phyloP scores from a whole-genome alignment of 2,113 vertebrate genomes.

The Cathartes aura region DNA sequence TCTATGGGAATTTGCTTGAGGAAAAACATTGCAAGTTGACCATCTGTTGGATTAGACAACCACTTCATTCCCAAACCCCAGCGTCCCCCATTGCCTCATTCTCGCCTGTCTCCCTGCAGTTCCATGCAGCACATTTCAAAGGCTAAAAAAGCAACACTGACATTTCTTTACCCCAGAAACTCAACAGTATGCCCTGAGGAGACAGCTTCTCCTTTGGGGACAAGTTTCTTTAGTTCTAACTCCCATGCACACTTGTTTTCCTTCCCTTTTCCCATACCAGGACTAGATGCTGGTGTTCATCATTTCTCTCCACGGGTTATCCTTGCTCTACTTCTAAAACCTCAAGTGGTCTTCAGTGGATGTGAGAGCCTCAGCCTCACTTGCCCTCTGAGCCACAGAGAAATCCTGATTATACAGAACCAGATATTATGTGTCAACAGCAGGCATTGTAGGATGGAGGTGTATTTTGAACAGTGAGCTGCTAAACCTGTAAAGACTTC shows the following conservation, averaged over 20 bases:
- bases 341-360: background rate
- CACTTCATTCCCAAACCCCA: background rate
- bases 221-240: background rate
- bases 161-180: background rate
- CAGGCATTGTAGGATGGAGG: background rate
- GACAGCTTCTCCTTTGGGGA: background rate
- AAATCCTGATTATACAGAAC: conserved; percentile 44
- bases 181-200: background rate
- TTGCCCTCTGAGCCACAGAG: conserved; percentile 41
- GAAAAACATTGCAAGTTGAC: background rate
- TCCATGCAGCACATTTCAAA: background rate
- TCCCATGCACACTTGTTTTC: background rate
- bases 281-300: background rate
- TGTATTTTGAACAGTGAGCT: conserved; percentile 16
- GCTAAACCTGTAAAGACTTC: background rate
- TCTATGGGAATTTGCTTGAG: background rate
- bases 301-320: background rate
- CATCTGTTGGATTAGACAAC: background rate
- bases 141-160: background rate
- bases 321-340: conserved; percentile 14
- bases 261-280: background rate
- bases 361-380: conserved; percentile 15
- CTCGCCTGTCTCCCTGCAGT: fast-evolving
- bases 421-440: conserved; percentile 35
- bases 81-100: background rate